Percentiles rank a stretch among this genome's conserved stretches.
Evolutionary conservation across 2,797 vertebrate genomes (phyloP).

Genomic region (Cynopterus sphinx): DNA sequence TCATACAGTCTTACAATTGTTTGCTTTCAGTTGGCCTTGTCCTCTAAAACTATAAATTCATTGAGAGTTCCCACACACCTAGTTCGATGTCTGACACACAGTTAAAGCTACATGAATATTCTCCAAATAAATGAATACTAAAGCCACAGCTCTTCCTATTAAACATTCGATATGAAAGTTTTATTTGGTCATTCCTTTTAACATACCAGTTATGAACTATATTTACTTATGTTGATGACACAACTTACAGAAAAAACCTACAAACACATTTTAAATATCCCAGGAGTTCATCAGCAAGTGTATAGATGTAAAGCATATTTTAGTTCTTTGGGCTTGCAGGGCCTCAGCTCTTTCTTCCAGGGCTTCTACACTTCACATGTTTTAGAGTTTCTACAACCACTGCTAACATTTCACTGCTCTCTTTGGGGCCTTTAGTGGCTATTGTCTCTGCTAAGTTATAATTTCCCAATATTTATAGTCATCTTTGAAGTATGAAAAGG

Average conservation of each 20-base stretch:
- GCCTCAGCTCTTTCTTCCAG: not conserved
- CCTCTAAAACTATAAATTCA: not conserved
- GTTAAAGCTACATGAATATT: not conserved
- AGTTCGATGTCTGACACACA: not conserved
- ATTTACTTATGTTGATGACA: not conserved
- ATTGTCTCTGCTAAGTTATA: not conserved
- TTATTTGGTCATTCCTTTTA: not conserved
- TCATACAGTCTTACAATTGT: not conserved
- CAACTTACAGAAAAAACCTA: not conserved
- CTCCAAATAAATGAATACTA: not conserved
- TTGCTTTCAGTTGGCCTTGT: not conserved
- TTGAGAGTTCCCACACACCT: not conserved
- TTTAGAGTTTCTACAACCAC: not conserved
- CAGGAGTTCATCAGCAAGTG: not conserved
- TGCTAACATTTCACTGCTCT: not conserved
- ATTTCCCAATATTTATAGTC: not conserved
- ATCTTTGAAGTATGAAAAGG: not conserved
- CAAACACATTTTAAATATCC: not conserved
- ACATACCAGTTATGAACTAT: not conserved
- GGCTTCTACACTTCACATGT: not conserved
- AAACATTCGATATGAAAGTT: not conserved
- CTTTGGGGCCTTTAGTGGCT: not conserved
- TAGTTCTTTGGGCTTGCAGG: not conserved
- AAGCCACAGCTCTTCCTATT: not conserved
- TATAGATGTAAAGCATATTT: not conserved